Base-by-base conservation (phyloP, 1,140 invertebrate species). In the Heliconius congener region DNA sequence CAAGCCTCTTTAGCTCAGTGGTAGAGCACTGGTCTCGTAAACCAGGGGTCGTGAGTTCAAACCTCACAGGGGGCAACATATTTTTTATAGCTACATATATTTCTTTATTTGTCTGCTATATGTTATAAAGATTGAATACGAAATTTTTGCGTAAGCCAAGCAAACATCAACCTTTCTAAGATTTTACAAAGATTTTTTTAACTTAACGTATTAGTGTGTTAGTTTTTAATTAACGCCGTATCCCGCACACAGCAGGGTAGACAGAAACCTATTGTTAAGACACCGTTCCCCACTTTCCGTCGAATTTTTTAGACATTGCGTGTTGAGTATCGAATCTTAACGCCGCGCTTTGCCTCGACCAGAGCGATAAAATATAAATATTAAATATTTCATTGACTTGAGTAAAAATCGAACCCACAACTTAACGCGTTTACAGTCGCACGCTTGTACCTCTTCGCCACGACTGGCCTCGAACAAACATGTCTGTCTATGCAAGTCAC, bases 21-120 rank as follows among this genome's bases (percentile, higher is more conserved):
- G 57, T 27, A 60, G 57, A 60, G 57, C 57, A 60, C 57, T 60
- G 57, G 57, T 60, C 57, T 60, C 23, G 57, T 60, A 60, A 60
- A 60, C 57, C 57, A 60, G 57, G 57, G 57, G 57, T 60, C 23
- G 57, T 60, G 57, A 60, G 57, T 60, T 60, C 57, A 60, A 60
- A 11, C 57, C 57, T 60, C 57, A 60, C 57, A 57, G 55, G 55
- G 27, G 55, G 55, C 55, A 57, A 55, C 13, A 18, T 55, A 1
- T 6, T 55, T 55, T 55, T 55, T 55, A 18, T 0, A 6, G 1
- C 4, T 16, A n/a, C 0, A 18, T 55, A 18, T 6, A 18, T 19
- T 55, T 55, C 16, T 55, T 46, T 13, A 13, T 46, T 46, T 9
- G 52, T 18, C 52, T 55, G 52, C 16, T 6, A 5, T 55, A 19